Conservation (phyloP, 2,113 vertebrate genomes). For the Nothocercus julius region DNA sequence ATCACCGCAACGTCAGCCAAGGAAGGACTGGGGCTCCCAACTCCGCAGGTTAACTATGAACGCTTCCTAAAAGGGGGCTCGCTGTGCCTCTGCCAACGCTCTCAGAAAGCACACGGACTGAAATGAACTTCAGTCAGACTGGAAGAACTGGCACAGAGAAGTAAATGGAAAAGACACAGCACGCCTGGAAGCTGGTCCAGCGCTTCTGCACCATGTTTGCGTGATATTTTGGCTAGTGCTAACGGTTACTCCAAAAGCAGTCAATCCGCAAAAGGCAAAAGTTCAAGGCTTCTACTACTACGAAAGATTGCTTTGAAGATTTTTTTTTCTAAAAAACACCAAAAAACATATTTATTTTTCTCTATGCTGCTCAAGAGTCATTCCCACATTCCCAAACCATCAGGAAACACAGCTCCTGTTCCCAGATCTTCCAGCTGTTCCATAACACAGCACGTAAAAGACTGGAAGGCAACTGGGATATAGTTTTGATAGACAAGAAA, state of each 20-base stretch:
- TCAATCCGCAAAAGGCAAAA: not conserved
- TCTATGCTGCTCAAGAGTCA: not conserved
- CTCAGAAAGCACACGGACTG: not conserved
- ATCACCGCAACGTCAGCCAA: not conserved
- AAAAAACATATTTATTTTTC: not conserved
- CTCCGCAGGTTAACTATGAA: not conserved
- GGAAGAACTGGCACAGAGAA: not conserved
- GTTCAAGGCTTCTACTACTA: not conserved
- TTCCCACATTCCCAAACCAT: not conserved
- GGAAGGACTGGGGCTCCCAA: not conserved
- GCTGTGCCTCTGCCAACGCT: not conserved
- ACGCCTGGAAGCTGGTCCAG: not conserved
- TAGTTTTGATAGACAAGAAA: not conserved
- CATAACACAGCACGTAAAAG: not conserved
- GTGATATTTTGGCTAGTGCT: not conserved
- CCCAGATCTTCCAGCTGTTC: not conserved
- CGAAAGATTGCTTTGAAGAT: not conserved
- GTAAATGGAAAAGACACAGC: not conserved
- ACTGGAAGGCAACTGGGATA: not conserved
- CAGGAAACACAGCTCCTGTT: not conserved
- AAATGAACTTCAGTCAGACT: not conserved
- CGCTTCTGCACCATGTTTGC: not conserved
- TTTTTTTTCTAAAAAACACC: not conserved
- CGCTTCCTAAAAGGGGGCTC: not conserved
- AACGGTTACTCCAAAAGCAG: not conserved